phyloP scores from a whole-genome alignment of 2,797 vertebrate species.

The Anas georgica region DNA sequence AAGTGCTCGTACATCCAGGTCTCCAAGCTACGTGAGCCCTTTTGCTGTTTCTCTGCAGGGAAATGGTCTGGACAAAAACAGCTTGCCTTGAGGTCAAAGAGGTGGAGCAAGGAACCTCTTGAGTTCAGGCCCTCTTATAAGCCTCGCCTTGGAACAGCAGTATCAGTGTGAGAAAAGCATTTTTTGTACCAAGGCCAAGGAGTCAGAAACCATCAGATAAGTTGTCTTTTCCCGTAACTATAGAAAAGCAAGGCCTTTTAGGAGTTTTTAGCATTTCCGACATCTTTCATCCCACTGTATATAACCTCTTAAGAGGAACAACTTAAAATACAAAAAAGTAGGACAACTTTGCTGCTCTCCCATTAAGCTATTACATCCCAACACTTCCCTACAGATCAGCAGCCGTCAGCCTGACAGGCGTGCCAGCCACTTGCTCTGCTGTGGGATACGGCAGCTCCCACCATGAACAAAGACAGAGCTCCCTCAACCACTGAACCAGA shows the following conservation, averaged over 20 bases:
- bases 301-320: background rate
- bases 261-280: background rate
- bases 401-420: fast-evolving
- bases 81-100: background rate
- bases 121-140: background rate
- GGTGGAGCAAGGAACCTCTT: background rate
- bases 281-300: background rate
- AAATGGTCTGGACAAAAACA: background rate
- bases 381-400: background rate
- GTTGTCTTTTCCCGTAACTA: background rate
- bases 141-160: background rate
- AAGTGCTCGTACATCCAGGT: fast-evolving
- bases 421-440: background rate
- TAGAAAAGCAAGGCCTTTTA: background rate
- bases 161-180: background rate
- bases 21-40: fast-evolving
- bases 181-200: background rate
- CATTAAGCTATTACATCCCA: background rate
- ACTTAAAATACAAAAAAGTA: background rate
- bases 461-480: fast-evolving
- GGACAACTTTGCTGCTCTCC: background rate
- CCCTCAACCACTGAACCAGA: background rate
- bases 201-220: background rate
- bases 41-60: background rate
- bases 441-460: background rate